phyloP scores from a whole-genome alignment of 2,888 invertebrate genomes.

The Petrolisthes manimaculis region DNA sequence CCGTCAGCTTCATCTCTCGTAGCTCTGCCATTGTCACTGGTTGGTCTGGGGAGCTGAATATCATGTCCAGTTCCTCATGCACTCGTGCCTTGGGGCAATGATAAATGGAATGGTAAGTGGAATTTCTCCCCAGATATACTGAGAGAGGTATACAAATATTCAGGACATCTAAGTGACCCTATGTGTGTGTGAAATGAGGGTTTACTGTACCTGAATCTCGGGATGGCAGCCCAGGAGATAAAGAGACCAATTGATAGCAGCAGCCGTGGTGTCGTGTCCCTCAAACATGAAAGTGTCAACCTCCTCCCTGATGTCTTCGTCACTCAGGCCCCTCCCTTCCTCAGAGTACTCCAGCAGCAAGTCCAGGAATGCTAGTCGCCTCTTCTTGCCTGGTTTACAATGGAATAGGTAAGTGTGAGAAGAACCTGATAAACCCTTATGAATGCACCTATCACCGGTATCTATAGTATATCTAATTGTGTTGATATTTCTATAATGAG shows the following conservation, averaged over 20 bases:
- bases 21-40: slow-evolving; percentile 51
- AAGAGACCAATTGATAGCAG: slow-evolving; percentile 88
- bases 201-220: slow-evolving; percentile 76
- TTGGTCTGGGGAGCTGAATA: slow-evolving; percentile 71
- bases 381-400: slow-evolving; percentile 73
- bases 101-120: not conserved
- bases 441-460: too few species aligned
- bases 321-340: slow-evolving; percentile 75
- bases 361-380: slow-evolving; percentile 88
- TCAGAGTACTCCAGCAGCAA: slow-evolving; percentile 85
- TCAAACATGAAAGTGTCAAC: slow-evolving; percentile 76
- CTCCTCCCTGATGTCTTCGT: slow-evolving; percentile 70
- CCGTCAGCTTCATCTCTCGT: slow-evolving; percentile 69
- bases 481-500: too few species aligned
- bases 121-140: not conserved
- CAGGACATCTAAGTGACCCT: not conserved
- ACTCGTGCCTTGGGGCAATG: slow-evolving; percentile 71
- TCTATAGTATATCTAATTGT: too few species aligned
- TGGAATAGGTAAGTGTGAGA: not conserved
- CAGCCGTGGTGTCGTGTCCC: slow-evolving; percentile 87
- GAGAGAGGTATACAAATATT: not conserved
- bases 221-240: slow-evolving; percentile 85
- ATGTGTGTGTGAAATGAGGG: not conserved
- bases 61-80: slow-evolving; percentile 71
- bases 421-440: not conserved